Base-by-base conservation (phyloP, 2,797 vertebrate species). In the Sciurus carolinensis region DNA sequence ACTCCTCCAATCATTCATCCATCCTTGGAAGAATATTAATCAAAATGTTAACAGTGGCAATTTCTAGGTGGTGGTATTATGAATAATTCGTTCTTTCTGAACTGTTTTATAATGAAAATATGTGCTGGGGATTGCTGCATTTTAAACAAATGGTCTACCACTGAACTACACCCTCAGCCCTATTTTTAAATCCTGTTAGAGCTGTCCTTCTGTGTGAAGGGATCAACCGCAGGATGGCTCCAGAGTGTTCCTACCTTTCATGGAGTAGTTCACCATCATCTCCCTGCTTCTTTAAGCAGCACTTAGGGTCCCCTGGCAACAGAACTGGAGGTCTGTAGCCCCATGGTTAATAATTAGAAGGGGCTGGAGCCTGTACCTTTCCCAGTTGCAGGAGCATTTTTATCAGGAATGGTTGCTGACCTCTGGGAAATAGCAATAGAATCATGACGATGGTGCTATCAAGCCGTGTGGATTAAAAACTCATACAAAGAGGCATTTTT, bases 31-130 rank as follows among this genome's bases (percentile, higher is more conserved):
- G 47, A 72, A 36, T 67, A 80, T 67, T 80, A 44, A 71, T 36
- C 75, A 50, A 73, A 77, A 76, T 76, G 39, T 81, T 80, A 89
- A 62, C 67, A 5, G 5, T n/a, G 52, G 52, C 59, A 26, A 81
- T 52, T 86, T 85, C 71, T n/a, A 52, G 22, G 71, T 88, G 54
- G 33, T 33, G 90, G 30, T 87, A 94, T 81, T 77, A 73, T 36
- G 62, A 89, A 69, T 6, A 18, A 90, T 79, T 92, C 18, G 75
- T 81, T 18, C 39, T 81, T 92, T 66, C 17, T 89, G 17, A 82
- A 59, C 59, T 90, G 33, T 87, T 87, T 44, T 54, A 33, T 39
- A 52, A 11, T 59, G 64, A 64, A 76, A 71, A 77, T 54, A n/a
- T 71, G 6, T 7, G 54, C 54, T 30, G 11, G n/a, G 20, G 57